Base-by-base conservation (phyloP, 2,888 invertebrate genomes). In the Elysia crispata region DNA sequence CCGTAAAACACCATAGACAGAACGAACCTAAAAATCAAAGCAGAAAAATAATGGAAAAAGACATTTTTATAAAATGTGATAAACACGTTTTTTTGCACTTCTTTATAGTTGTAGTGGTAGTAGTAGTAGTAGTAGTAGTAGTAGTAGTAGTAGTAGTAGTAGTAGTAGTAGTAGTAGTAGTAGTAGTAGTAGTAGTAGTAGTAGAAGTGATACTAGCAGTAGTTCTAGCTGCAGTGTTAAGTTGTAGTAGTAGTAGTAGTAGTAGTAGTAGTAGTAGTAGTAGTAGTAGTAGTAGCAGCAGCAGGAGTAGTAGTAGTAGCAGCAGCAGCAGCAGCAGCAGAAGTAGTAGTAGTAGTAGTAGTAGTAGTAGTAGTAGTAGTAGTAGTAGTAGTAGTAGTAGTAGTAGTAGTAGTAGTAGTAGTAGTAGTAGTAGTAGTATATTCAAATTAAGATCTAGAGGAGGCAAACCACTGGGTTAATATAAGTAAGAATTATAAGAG, bases 251-350 rank as follows among this genome's bases (percentile, higher is more conserved):
- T 69, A 69, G 33, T 33, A 69, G 1, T 69, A 33, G 33, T 69
- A 33, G 33, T 69, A 69, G 69, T 69, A 31, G 69, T 69, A 31
- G 69, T 69, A 69, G 33, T 31, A 69, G 69, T 69, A 69, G 69
- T 69, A 31, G 33, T 30, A 69, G 69, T 30, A 69, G 28, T 69
- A 69, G 69, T 30, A 69, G 69, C 25, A 69, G 69, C 1, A 69
- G 30, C 1, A 69, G 69, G 0, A 69, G 69, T 33, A 69, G 69
- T 1, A 69, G 33, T 33, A 69, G 69, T 33, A 33, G 69, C 28
- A 69, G 33, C 0, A 69, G 33, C 0, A 69, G 1, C 28, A 69
- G 33, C 0, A 69, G 33, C 28, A 69, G 33, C 28, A 69, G 0
- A 25, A 69, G 69, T 33, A 69, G 33, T 69, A 69, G 31, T 69